Percentiles rank a stretch among this genome's conserved stretches.
Evolutionary conservation across 2,797 vertebrate species (phyloP).

Genomic region (Enteromius fasciolatus): DNA sequence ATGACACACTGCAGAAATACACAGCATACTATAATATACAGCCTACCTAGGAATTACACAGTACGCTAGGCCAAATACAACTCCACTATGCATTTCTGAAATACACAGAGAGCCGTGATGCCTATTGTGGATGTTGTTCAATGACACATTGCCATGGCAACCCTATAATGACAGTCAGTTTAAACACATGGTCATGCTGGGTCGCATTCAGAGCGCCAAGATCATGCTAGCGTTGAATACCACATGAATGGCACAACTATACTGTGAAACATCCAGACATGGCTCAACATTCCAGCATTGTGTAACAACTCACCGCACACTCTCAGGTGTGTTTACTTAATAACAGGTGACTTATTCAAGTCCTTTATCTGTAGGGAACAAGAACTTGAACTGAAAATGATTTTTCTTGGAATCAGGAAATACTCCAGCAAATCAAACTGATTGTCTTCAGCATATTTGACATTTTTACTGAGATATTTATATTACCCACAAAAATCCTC

Average conservation of each 20-base stretch:
- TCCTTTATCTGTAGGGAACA: conserved; percentile 1
- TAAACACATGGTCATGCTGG: conserved; percentile 8
- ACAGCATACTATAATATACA: conserved; percentile 29
- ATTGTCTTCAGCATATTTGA: neutral
- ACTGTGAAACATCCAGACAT: conserved; percentile 14
- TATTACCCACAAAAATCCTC: neutral
- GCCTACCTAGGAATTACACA: conserved; percentile 49
- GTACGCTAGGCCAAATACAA: conserved; percentile 23
- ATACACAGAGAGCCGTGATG: conserved; percentile 4
- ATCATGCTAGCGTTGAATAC: neutral
- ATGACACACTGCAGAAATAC: conserved; percentile 61
- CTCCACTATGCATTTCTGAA: conserved; percentile 13
- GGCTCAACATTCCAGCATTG: neutral
- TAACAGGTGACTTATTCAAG: conserved; percentile 18
- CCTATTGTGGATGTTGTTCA: conserved; percentile 15
- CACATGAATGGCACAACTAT: neutral
- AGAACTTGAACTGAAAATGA: neutral
- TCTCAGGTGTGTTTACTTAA: neutral
- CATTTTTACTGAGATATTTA: neutral
- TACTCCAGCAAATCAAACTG: neutral
- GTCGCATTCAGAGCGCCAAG: neutral
- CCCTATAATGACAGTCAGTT: conserved; percentile 29
- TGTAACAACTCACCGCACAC: neutral
- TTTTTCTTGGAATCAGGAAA: neutral
- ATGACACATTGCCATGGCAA: conserved; percentile 21